phyloP scores from a whole-genome alignment of 2,113 vertebrate genomes.

The Epinephelus moara region DNA sequence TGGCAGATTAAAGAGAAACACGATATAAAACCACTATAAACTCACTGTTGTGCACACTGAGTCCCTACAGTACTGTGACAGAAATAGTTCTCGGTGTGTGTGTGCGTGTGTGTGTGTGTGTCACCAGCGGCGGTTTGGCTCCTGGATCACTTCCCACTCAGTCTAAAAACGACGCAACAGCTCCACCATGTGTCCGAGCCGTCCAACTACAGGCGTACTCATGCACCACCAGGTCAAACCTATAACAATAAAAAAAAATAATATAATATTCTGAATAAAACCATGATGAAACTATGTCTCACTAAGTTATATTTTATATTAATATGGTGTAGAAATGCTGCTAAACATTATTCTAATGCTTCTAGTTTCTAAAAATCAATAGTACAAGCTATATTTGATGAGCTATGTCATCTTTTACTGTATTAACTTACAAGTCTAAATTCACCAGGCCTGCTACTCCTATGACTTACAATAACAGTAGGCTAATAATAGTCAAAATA shows the following conservation, averaged over 20 bases:
- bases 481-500: background rate
- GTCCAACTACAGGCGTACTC: background rate
- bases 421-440: background rate
- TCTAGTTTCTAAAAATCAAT: background rate
- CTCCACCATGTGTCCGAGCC: constrained; percentile 35
- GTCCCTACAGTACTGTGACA: background rate
- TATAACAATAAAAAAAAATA: background rate
- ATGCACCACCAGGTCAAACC: background rate
- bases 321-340: background rate
- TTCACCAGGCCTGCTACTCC: background rate
- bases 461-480: too few relatives aligned
- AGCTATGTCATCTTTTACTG: background rate
- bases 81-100: background rate
- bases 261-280: background rate
- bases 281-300: background rate
- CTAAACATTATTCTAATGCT: background rate
- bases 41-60: background rate
- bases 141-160: too few relatives aligned
- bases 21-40: background rate
- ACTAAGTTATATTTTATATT: background rate
- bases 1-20: constrained; percentile 15
- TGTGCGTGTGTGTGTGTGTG: background rate
- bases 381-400: background rate
- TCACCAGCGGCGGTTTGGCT: background rate
- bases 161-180: constrained; percentile 36